Evolutionary conservation across 1,140 invertebrate species (phyloP).

Genomic region (Mactra quadrangularis): DNA sequence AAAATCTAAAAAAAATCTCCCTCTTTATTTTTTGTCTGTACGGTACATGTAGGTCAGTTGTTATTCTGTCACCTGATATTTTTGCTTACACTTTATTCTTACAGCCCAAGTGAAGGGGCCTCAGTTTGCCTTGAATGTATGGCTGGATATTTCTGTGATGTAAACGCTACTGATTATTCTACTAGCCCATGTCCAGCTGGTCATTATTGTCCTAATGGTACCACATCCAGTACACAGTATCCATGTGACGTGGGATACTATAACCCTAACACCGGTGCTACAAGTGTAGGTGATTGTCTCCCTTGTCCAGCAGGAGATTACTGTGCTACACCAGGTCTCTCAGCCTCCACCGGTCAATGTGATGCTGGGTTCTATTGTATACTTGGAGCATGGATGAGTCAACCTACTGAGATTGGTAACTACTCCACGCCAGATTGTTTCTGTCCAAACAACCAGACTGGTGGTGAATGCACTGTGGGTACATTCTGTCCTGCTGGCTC

Average conservation of each 20-base stretch:
- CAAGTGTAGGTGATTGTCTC: slow-evolving; percentile 71
- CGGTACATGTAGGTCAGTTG: no score
- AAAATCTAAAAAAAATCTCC: no score
- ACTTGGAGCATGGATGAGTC: slow-evolving; percentile 74
- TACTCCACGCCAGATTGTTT: slow-evolving; percentile 70
- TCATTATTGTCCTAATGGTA: slow-evolving; percentile 80
- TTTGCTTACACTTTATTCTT: no score
- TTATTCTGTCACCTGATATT: no score
- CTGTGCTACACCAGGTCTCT: slow-evolving; percentile 75
- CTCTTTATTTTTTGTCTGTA: no score
- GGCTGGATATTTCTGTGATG: slow-evolving; percentile 78
- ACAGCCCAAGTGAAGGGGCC: slow-evolving; percentile 71
- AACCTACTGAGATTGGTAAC: slow-evolving; percentile 77
- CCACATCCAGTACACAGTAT: slow-evolving; percentile 67
- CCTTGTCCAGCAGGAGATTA: slow-evolving; percentile 77
- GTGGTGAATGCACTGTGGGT: slow-evolving; percentile 79
- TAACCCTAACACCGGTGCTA: slow-evolving; percentile 71
- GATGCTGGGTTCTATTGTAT: slow-evolving; percentile 80
- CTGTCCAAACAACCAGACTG: slow-evolving; percentile 79
- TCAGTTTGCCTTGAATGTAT: slow-evolving; percentile 74
- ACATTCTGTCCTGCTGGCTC: slow-evolving; percentile 79
- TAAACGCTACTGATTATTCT: slow-evolving; percentile 77
- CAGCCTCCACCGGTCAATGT: slow-evolving; percentile 72
- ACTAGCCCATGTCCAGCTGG: slow-evolving; percentile 76
- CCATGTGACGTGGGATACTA: slow-evolving; percentile 77